Conservation (phyloP, 2,797 vertebrate genomes). For the Calcarius lapponicus region DNA sequence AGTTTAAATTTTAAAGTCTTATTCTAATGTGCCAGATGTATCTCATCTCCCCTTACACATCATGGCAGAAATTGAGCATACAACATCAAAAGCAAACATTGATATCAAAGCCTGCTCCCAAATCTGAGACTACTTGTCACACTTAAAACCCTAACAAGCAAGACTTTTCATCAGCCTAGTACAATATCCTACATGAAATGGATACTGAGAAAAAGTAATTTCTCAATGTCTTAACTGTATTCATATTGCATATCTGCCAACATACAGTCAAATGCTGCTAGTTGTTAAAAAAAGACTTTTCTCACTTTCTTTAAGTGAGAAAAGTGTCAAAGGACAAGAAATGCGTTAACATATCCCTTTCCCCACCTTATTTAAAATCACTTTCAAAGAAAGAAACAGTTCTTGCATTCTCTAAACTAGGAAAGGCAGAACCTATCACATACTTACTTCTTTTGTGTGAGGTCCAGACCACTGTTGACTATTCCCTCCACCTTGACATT, state of each 20-base stretch:
- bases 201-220: neutral
- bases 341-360: neutral
- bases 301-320: too few species aligned
- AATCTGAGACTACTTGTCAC: neutral
- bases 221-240: neutral
- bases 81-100: neutral
- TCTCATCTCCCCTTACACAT: neutral
- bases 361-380: neutral
- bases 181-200: neutral
- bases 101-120: neutral
- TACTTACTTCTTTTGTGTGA: constrained; percentile 90
- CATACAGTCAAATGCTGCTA: neutral
- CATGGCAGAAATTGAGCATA: neutral
- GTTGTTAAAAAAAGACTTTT: neutral
- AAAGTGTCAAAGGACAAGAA: neutral
- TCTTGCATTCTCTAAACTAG: too few species aligned
- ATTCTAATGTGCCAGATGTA: neutral
- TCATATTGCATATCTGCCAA: neutral
- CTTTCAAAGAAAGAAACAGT: neutral
- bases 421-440: neutral
- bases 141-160: neutral
- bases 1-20: neutral
- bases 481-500: constrained; percentile 88
- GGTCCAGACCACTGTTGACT: constrained; percentile 90
- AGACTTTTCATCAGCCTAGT: neutral